Percentiles rank a stretch among this genome's conserved stretches.
Conservation (phyloP, 2,888 invertebrate genomes). For the Pristionchus arcanus region DNA sequence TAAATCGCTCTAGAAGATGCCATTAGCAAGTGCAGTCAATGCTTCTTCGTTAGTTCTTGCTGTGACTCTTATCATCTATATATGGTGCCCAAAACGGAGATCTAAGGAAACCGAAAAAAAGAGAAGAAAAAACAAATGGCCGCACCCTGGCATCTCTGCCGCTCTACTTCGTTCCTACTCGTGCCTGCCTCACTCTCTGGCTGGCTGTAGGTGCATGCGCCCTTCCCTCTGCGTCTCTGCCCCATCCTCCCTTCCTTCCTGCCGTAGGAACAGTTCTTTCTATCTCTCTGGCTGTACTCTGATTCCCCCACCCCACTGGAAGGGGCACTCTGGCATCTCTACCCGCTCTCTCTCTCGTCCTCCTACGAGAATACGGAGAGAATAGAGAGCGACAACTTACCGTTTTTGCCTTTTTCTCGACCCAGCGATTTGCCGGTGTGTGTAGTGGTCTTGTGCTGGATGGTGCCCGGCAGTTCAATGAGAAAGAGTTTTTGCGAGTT, state of each 20-base stretch:
- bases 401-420: too few relatives aligned
- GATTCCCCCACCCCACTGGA: conserved; percentile 10
- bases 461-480: too few relatives aligned
- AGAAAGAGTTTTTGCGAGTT: too few relatives aligned
- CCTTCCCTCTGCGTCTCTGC: conserved; percentile 31
- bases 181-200: background rate
- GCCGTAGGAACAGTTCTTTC: background rate
- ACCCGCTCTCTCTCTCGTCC: background rate
- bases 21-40: too few relatives aligned
- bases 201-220: conserved; percentile 33
- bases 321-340: background rate
- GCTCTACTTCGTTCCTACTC: background rate
- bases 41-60: too few relatives aligned
- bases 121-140: background rate
- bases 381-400: too few relatives aligned
- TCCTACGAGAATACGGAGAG: too few relatives aligned
- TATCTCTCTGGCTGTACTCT: background rate
- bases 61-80: too few relatives aligned
- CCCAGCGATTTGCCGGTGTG: too few relatives aligned
- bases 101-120: too few relatives aligned
- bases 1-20: background rate
- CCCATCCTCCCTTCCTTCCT: background rate
- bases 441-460: too few relatives aligned
- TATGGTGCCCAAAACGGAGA: too few relatives aligned
- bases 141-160: background rate